A percentile compares a stretch with the other conserved stretches of the same genome.
These are phyloP conservation scores for Erythrocercus mccallii DNA, from an alignment of 2,113 vertebrate genomes.

Conservation along the genomic window DNA sequence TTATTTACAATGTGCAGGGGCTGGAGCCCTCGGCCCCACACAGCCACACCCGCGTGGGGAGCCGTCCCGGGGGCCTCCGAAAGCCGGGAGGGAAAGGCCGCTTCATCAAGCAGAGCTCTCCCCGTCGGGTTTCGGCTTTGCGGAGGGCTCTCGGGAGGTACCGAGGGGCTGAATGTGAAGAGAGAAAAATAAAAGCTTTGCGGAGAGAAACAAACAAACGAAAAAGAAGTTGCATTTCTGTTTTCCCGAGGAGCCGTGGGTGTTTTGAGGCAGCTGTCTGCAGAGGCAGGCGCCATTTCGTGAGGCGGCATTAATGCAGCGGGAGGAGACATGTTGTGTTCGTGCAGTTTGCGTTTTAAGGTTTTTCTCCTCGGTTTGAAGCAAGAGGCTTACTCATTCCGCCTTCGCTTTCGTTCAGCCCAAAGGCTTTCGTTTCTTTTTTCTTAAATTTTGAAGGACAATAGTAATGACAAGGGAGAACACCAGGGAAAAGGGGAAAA, in stretches of 20 bases:
- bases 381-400: neutral
- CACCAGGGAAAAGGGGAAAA: neutral
- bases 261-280: neutral
- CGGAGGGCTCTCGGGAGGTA: neutral
- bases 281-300: slow-evolving; percentile 53
- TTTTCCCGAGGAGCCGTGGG: neutral
- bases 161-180: neutral
- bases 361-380: neutral
- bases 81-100: neutral
- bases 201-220: neutral
- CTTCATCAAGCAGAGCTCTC: fast-evolving
- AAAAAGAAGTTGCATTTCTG: neutral
- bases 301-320: neutral
- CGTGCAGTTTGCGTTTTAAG: neutral
- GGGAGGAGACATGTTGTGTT: slow-evolving; percentile 26
- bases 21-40: neutral
- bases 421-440: neutral
- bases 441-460: neutral
- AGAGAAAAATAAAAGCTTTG: neutral
- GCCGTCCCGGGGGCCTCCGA: neutral
- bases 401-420: neutral
- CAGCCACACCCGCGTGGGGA: neutral
- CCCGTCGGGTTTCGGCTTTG: neutral
- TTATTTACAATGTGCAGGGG: neutral
- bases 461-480: neutral